Evolutionary conservation across 2,888 invertebrate species (phyloP).

Genomic region (Furcula furcula): DNA sequence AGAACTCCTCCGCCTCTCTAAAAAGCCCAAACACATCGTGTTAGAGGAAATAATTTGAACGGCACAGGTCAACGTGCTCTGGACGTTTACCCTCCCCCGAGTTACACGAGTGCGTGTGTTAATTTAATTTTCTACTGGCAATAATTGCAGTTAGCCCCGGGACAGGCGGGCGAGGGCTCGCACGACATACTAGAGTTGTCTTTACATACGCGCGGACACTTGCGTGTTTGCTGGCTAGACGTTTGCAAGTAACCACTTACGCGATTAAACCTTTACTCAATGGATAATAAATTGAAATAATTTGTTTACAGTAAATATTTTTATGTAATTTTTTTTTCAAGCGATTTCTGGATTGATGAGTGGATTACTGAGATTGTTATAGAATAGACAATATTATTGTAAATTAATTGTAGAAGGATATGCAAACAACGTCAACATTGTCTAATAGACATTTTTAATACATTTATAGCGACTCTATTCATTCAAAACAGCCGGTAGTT

Average conservation of each 20-base stretch:
- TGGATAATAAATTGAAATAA: not conserved
- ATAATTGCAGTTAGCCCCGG: constrained; percentile 65
- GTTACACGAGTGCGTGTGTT: constrained; percentile 73
- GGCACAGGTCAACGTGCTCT: constrained; percentile 35
- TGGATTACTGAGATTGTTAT: too few species aligned
- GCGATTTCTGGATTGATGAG: too few species aligned
- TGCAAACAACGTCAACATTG: too few species aligned
- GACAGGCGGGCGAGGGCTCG: constrained; percentile 46
- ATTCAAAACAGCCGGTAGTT: too few species aligned
- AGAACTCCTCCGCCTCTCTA: constrained; percentile 14
- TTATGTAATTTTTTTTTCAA: not conserved
- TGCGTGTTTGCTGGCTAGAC: constrained; percentile 35
- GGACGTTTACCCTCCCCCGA: constrained; percentile 56
- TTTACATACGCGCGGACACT: constrained; percentile 54
- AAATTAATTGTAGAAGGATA: too few species aligned
- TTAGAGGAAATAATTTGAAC: constrained; percentile 27
- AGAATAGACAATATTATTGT: too few species aligned
- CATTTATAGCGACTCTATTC: too few species aligned
- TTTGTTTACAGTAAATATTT: not conserved
- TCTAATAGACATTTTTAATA: too few species aligned
- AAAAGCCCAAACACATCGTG: not conserved
- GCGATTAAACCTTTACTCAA: constrained; percentile 9
- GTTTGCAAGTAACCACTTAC: constrained; percentile 18
- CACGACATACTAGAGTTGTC: constrained; percentile 58
- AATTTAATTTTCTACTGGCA: constrained; percentile 78